Evolutionary conservation across 1,140 invertebrate species (phyloP).

Genomic region (Oryzaephilus surinamensis): DNA sequence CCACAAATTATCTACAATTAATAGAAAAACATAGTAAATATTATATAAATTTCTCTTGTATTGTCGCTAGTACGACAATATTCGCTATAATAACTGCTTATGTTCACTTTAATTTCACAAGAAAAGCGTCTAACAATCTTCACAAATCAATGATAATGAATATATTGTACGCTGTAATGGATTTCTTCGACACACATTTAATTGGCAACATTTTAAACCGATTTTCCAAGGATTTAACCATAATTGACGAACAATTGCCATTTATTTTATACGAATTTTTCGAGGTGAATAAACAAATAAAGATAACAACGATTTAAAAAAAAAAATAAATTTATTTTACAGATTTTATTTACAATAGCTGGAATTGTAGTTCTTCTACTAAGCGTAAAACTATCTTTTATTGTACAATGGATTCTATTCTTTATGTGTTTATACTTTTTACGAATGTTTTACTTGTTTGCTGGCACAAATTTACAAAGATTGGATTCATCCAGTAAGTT

Average conservation of each 20-base stretch:
- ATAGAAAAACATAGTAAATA: no score
- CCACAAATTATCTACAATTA: no score
- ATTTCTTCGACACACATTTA: conserved; percentile 51
- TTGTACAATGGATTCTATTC: conserved; percentile 1
- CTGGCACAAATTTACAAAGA: conserved; percentile 3
- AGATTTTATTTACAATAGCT: conserved; percentile 12
- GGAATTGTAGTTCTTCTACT: conserved; percentile 2
- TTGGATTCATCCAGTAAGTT: conserved; percentile 1
- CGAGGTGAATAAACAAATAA: conserved; percentile 5
- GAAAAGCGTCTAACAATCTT: no score
- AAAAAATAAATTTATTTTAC: conserved; percentile 1
- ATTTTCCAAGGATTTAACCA: conserved; percentile 52
- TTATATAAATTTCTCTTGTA: no score
- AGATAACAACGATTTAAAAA: conserved; percentile 1
- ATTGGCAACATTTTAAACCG: conserved; percentile 46
- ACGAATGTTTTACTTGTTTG: neutral
- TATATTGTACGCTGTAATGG: no score
- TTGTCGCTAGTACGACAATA: no score
- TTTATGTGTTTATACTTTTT: neutral
- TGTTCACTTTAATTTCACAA: no score
- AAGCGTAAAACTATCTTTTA: conserved; percentile 3
- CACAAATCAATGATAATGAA: no score
- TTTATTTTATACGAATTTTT: conserved; percentile 35
- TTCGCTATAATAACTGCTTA: no score
- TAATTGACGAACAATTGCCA: conserved; percentile 55